These are phyloP conservation scores for Brenthis hecate DNA, from an alignment of 2,888 invertebrate genomes.

Conservation along the genomic window DNA sequence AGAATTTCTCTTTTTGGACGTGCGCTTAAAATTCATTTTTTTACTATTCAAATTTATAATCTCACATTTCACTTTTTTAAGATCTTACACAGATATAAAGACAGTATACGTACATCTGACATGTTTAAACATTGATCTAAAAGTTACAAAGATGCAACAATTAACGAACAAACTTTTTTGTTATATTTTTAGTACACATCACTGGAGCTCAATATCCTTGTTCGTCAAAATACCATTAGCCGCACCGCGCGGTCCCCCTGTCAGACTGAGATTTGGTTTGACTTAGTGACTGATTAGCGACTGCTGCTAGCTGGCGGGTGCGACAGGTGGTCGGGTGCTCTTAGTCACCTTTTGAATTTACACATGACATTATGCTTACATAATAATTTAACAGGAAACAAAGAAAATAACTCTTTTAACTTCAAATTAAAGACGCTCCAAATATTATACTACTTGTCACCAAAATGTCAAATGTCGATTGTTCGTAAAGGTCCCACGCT, in stretches of 20 bases:
- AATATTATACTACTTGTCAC: conserved; percentile 42
- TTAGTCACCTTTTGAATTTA: conserved; percentile 66
- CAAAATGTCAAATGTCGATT: conserved; percentile 67
- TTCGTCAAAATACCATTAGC: conserved; percentile 74
- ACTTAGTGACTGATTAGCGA: conserved; percentile 81
- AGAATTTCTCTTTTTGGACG: conserved; percentile 65
- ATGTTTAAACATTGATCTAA: neutral
- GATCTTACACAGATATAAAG: no score
- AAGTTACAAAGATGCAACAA: neutral
- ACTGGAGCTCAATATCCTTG: conserved; percentile 59
- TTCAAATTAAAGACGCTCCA: neutral
- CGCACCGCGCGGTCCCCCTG: conserved; percentile 46
- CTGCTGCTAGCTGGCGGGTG: conserved; percentile 67
- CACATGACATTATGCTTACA: conserved; percentile 41
- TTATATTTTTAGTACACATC: conserved; percentile 35
- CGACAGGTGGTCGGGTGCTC: conserved; percentile 76
- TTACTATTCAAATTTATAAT: conserved; percentile 40
- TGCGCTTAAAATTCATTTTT: conserved; percentile 67
- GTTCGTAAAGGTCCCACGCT: conserved; percentile 70
- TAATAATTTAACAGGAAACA: neutral
- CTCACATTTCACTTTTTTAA: conserved; percentile 55
- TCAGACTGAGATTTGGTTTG: conserved; percentile 72
- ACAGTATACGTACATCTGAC: no score
- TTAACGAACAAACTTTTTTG: neutral
- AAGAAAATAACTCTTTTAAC: neutral